A percentile compares a stretch with the other conserved stretches of the same genome.
These are phyloP conservation scores for Eristalis pertinax DNA, from an alignment of 2,888 invertebrate species.

Conservation along the genomic window DNA sequence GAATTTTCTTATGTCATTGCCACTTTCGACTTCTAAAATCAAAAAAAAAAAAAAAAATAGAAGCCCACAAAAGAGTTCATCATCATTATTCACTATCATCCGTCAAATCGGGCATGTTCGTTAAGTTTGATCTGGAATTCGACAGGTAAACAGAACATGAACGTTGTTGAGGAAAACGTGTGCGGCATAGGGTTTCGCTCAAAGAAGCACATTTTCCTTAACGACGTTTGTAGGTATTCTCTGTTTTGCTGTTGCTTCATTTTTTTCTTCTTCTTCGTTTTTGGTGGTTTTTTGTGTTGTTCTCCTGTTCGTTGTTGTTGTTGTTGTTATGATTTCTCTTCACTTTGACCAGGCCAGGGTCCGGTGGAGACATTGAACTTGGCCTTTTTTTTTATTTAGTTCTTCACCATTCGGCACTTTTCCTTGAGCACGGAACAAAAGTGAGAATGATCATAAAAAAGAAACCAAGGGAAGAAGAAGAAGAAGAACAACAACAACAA, in stretches of 20 bases:
- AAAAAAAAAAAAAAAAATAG: background rate
- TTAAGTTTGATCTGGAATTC: background rate
- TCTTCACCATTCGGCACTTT: constrained; percentile 28
- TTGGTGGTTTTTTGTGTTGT: background rate
- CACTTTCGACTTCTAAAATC: background rate
- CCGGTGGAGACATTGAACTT: background rate
- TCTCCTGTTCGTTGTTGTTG: background rate
- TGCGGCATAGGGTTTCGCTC: constrained; percentile 62
- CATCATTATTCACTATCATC: background rate
- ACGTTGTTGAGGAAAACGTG: constrained; percentile 29
- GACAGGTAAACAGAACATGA: background rate
- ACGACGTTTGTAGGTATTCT: background rate
- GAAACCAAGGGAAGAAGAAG: background rate
- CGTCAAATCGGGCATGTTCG: background rate
- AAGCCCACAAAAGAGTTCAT: background rate
- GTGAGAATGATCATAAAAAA: constrained; percentile 58
- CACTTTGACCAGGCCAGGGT: background rate
- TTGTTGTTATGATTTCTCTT: background rate
- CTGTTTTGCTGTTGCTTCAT: background rate
- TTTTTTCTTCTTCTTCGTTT: background rate
- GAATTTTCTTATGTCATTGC: background rate
- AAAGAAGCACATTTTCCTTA: constrained; percentile 51
- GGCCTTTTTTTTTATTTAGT: background rate
- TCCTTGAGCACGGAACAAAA: constrained; percentile 51
- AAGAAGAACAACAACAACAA: background rate